Evolutionary conservation across 2,113 vertebrate genomes (phyloP), one percentile per base, ranked within the genome.

Genomic region (Cinclus cinclus): DNA sequence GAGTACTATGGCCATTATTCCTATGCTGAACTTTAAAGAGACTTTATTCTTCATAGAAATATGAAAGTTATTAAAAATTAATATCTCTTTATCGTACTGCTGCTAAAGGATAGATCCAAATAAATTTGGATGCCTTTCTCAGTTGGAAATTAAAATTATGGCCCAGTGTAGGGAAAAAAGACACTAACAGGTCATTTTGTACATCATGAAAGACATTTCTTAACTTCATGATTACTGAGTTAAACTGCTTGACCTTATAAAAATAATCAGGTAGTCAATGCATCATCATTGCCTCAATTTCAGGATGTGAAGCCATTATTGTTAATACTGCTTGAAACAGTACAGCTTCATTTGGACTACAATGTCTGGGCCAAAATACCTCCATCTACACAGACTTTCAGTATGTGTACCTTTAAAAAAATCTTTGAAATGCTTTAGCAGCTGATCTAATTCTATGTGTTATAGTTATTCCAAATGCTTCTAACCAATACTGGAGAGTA

Each of bases 191-290:
- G 27, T 93, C 52, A 37, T 82, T 95, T 86, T 46, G 28, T 83
- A 60, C 64, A 14, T 77, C 15, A 42, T 81, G 78, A 96, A 92
- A 82, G 49, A 28, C 20, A 25, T 35, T 67, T 87, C 30, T 81
- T 95, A 69, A 87, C 62, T 76, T 59, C 35, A 22, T 82, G 12
- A 35, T 70, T 94, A 71, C 41, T 52, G 39, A 87, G 53, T n/a
- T 65, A 67, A 84, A 42, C 20, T 92, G 37, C 35, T 74, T 96
- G 86, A 93, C 77, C 85, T 95, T 83, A 71, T 67, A 82, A 95
- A 89, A 90, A 49, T 92, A 68, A 90, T 82, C 46, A 83, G 37
- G 41, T 58, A 67, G 31, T 67, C 85, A 94, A 77, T 58, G 10
- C 56, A 55, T 24, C 22, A 60, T 35, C 75, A 60, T 23, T 85